Base-by-base conservation (phyloP, 2,888 invertebrate species). In the Enoplolaimus lenunculus region DNA sequence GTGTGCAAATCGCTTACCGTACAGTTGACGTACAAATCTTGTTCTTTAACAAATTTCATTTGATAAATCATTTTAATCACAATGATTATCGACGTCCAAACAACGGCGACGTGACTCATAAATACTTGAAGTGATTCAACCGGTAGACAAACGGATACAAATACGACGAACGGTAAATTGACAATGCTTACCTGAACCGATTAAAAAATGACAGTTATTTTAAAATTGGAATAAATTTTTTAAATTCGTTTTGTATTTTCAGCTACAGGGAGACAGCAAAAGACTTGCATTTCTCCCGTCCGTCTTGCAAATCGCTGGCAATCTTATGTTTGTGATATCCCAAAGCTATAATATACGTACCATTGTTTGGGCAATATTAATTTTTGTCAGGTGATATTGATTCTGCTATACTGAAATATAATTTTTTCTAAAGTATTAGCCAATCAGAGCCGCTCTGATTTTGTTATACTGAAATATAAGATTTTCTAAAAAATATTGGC, bases 51-150 rank as follows among this genome's bases (percentile, higher is more conserved):
- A 78, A 92, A 90, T 74, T 90, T 86, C 72, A 95, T 90, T 82
- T 97, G 95, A 81, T 92, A 97, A 66, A 93, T 87, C 94, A 95
- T 97, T 82, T 93, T 90, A 1, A 88, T 86, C 74, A 97, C 86
- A 74, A 95, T 86, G 73, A 94, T 86, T 1, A 90, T 77, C 28
- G 91, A 89, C 34, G 91, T 88, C 69, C 89, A 84, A 26, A 88
- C 84, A 0, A 91, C 89, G n/a, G 81, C 89, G 88, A 21, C 88
- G 70, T 90, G 88, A 71, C 69, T 60, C 21, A 68, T 30, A 2
- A 69, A 29, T n/a, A 3, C 30, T 16, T 30, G 2, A 16, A 35
- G 31, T n/a, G 30, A 31, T 30, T 68, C 65, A 1, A 64, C 34
- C 16, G 72, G 31, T 1, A 72, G 45, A 29, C 30, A 35, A 21